Conservation (phyloP, 2,113 vertebrate species). For the Ceratotherium simum region DNA sequence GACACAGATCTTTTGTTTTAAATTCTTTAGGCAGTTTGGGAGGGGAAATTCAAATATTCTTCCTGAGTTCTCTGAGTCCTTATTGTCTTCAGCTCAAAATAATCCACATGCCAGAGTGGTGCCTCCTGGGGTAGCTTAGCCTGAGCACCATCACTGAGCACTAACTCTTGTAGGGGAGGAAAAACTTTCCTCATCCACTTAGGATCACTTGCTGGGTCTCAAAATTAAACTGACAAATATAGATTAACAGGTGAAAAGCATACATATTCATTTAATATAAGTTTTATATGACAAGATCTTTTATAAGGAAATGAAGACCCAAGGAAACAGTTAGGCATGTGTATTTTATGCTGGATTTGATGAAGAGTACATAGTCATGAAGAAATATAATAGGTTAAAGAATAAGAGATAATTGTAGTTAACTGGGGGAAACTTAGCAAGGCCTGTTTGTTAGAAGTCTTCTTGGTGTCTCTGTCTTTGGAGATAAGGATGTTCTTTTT, state of each 20-base stretch:
- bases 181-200: not conserved
- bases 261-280: not conserved
- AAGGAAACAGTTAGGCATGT: not conserved
- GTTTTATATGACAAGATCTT: not conserved
- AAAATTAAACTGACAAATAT: not conserved
- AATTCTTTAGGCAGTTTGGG: too few species aligned
- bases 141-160: too few species aligned
- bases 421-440: not conserved
- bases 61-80: too few species aligned
- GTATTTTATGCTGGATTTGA: not conserved
- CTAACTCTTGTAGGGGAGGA: not conserved
- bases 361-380: not conserved
- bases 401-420: not conserved
- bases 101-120: too few species aligned
- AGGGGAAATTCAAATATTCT: too few species aligned
- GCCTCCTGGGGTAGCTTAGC: too few species aligned
- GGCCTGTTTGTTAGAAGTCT: not conserved
- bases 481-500: not conserved
- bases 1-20: too few species aligned
- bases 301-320: not conserved
- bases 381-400: not conserved
- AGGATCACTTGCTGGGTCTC: not conserved
- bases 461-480: not conserved
- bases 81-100: too few species aligned
- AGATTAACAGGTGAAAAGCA: not conserved